Percentiles rank a stretch among this genome's conserved stretches.
Conservation (phyloP, 2,113 vertebrate genomes). For the Xiphophorus couchianus region DNA sequence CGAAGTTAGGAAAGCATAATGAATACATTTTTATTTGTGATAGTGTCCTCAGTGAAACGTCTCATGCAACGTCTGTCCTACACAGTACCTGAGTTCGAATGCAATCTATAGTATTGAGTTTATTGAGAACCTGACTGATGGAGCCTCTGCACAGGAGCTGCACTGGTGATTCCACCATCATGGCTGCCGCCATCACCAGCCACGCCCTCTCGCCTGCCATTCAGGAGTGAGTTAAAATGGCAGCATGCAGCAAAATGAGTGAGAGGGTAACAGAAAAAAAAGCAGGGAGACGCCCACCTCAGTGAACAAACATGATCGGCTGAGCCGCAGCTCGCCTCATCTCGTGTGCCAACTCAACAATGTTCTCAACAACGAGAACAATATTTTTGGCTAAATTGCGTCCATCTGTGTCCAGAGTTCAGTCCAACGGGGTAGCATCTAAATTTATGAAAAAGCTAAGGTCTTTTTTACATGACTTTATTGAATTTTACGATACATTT, state of each 20-base stretch:
- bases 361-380: slow-evolving; percentile 30
- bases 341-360: slow-evolving; percentile 39
- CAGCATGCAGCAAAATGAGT: slow-evolving; percentile 76
- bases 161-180: slow-evolving; percentile 67
- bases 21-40: background rate
- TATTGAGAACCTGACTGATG: slow-evolving; percentile 41
- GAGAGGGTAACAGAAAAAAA: slow-evolving; percentile 54
- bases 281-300: slow-evolving; percentile 65
- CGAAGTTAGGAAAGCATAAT: background rate
- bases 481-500: background rate
- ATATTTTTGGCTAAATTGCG: slow-evolving; percentile 47
- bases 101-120: slow-evolving; percentile 22
- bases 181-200: slow-evolving; percentile 70
- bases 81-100: slow-evolving; percentile 19
- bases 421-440: slow-evolving; percentile 10
- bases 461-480: slow-evolving; percentile 16
- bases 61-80: background rate
- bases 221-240: slow-evolving; percentile 80
- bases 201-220: slow-evolving; percentile 77
- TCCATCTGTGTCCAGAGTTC: slow-evolving; percentile 12
- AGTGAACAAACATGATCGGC: slow-evolving; percentile 53
- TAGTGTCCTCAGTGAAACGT: background rate
- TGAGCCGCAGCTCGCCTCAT: slow-evolving; percentile 45
- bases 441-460: slow-evolving; percentile 28
- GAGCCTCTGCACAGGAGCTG: slow-evolving; percentile 61